Conservation (phyloP, 2,113 vertebrate species). For the Macquaria ambigua region DNA sequence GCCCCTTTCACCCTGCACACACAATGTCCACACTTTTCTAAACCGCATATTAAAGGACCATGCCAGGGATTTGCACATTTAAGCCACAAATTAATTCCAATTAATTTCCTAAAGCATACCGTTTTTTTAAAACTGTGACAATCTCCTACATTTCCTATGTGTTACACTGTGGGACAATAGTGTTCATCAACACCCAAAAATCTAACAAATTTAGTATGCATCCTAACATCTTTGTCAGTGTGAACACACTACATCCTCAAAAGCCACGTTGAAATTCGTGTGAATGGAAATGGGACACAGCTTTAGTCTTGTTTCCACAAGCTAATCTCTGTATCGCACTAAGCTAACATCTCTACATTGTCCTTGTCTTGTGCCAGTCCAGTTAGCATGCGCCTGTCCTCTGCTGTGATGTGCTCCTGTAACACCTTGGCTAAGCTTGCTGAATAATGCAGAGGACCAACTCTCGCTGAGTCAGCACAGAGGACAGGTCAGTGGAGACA, state of each 20-base stretch:
- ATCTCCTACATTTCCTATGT: background rate
- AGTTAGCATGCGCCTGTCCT: slow-evolving; percentile 62
- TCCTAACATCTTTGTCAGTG: background rate
- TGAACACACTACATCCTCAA: background rate
- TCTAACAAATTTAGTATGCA: background rate
- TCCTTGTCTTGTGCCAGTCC: slow-evolving; percentile 40
- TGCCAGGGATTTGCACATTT: background rate
- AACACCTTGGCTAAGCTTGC: slow-evolving; percentile 72
- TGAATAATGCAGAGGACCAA: slow-evolving; percentile 78
- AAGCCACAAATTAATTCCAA: background rate
- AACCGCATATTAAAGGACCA: background rate
- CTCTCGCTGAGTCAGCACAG: slow-evolving; percentile 72
- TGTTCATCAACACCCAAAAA: background rate
- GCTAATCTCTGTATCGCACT: slow-evolving; percentile 41
- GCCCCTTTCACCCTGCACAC: background rate
- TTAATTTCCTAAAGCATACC: no score
- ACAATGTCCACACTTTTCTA: background rate
- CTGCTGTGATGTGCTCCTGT: slow-evolving; percentile 67
- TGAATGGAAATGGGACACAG: slow-evolving; percentile 26
- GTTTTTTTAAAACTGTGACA: background rate
- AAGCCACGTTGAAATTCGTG: background rate
- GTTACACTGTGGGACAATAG: background rate
- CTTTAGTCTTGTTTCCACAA: slow-evolving; percentile 30
- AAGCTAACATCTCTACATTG: slow-evolving; percentile 42
- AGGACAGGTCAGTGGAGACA: slow-evolving; percentile 73